phyloP scores from a whole-genome alignment of 2,888 invertebrate species.

The Exephanes ischioxanthus region DNA sequence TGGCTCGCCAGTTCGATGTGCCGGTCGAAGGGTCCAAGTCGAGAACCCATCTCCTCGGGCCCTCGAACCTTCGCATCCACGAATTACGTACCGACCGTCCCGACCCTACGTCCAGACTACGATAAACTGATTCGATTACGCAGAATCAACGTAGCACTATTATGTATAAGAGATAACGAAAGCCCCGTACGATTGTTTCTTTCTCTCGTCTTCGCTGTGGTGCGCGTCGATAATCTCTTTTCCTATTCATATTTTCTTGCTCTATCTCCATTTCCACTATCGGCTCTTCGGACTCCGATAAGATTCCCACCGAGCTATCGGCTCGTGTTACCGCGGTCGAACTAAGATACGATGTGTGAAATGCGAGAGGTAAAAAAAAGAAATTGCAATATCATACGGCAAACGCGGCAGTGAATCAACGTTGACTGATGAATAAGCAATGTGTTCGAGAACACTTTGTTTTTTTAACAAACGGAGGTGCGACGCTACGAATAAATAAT shows the following conservation, averaged over 20 bases:
- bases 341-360: neutral
- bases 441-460: neutral
- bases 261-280: neutral
- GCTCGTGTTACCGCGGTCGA: neutral
- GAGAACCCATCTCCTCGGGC: neutral
- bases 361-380: neutral
- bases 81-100: neutral
- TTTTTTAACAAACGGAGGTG: neutral
- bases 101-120: constrained; percentile 7
- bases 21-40: constrained; percentile 58
- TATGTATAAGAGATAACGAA: constrained; percentile 6
- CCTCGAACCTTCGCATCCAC: constrained; percentile 1
- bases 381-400: neutral
- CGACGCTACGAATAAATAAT: too few relatives aligned
- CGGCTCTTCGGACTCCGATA: neutral
- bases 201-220: neutral
- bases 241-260: neutral
- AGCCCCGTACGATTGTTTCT: neutral
- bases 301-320: neutral
- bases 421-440: neutral
- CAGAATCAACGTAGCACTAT: neutral
- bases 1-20: neutral
- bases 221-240: neutral
- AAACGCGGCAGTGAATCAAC: neutral
- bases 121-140: constrained; percentile 23